Evolutionary conservation across 2,797 vertebrate genomes (phyloP), one percentile per base, ranked within the genome.

Genomic region (Peromyscus nudipes): DNA sequence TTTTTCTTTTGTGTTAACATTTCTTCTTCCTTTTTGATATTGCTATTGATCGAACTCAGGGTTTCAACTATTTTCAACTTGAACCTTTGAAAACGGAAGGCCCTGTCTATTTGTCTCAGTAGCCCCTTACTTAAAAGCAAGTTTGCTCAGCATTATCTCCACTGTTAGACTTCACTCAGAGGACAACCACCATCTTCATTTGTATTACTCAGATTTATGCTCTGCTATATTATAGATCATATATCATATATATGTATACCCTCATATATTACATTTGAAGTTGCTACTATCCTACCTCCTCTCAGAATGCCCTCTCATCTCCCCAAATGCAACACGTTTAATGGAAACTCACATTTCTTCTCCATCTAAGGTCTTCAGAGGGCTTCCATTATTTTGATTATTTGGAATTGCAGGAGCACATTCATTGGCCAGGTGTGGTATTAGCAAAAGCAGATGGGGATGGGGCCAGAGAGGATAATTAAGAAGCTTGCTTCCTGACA

Each of bases 361-460:
- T 40, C 60, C 73, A 87, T 84, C 75, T 73, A 93, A 83, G n/a
- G 67, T 85, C 60, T 71, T 85, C 34, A 43, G 14, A 37, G 77
- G 25, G 93, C 71, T 96, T 88, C 60, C 79, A 49, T 85, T 23
- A 76, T 94, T 96, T 91, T 29, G 25, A 84, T 29, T 67, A 40
- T 84, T 21, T 82, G 71, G 71, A 37, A 77, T 90, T 90, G 69
- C 71, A 90, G 93, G 92, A 90, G 52, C 3, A 12, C 25, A 14
- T 49, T 94, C 76, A 83, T 21, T 82, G 62, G 43, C 92, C 81
- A 97, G 77, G 46, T 96, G 37, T 67, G 81, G 65, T 73, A 79
- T 80, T 76, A 88, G 10, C 17, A 84, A 60, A 89, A 96, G 83
- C 80, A 12, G 77, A 92, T 90, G 79, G 95, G 69, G 92, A 81